A percentile compares a stretch with the other conserved stretches of the same genome.
phyloP scores from a whole-genome alignment of 2,113 vertebrate species.

The Microtus ochrogaster region DNA sequence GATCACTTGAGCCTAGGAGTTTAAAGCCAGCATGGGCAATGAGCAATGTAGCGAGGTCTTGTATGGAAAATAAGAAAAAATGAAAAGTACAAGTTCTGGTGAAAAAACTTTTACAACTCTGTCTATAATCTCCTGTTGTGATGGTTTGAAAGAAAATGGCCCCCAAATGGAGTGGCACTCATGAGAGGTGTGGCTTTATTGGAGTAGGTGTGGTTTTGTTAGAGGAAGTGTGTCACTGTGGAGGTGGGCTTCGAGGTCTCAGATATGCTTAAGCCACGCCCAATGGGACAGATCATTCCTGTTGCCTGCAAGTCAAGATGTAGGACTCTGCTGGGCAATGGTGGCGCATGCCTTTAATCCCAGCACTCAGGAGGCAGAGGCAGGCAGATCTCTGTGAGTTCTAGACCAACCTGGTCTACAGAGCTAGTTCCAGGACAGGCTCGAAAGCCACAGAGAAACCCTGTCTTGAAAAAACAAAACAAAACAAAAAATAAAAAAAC shows the following conservation, averaged over 20 bases:
- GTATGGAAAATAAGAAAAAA: not conserved
- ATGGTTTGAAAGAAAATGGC: not conserved
- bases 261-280: not conserved
- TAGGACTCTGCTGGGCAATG: too few relatives aligned
- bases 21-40: not conserved
- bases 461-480: too few relatives aligned
- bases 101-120: not conserved
- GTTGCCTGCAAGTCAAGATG: too few relatives aligned
- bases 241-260: not conserved
- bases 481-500: too few relatives aligned
- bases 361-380: too few relatives aligned
- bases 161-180: not conserved
- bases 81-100: not conserved
- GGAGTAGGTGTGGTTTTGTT: not conserved
- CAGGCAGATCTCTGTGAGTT: too few relatives aligned
- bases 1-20: not conserved
- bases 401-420: too few relatives aligned
- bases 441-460: too few relatives aligned
- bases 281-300: not conserved
- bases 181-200: not conserved
- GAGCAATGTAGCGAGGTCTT: not conserved
- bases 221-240: not conserved
- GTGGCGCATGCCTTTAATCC: too few relatives aligned
- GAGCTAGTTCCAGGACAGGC: too few relatives aligned
- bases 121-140: not conserved